Base-by-base conservation (phyloP, 2,888 invertebrate genomes). In the Saturnia japonica region DNA sequence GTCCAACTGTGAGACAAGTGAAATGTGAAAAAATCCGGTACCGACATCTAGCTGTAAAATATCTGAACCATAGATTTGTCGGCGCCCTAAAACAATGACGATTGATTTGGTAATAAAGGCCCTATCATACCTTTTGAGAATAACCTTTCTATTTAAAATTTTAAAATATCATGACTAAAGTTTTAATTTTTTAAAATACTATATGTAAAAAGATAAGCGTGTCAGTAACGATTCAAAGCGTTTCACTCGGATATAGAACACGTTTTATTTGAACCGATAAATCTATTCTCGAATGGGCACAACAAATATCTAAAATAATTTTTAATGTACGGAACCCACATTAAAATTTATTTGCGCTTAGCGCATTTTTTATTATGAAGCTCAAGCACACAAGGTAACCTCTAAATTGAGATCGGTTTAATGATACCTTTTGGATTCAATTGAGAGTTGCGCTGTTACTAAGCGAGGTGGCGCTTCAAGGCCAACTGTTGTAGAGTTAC, bases 361-460 rank as follows among this genome's bases (percentile, higher is more conserved):
- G 78, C 82, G 77, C 76, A 80, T 75, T 78, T 80, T 71, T 79
- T 76, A 28, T 74, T 79, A 77, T 76, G 74, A 81, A 82, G 77
- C 82, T 76, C 76, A 74, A n/a, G 78, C 81, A 78, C 77, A 79
- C 85, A 82, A 83, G 83, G 85, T 82, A 84, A 82, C 80, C 84
- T 85, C 84, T 85, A 84, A 84, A 85, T 85, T 82, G 82, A 85
- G 82, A 84, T 84, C 80, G 76, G 81, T 82, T 80, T 83, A 84
- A 84, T 84, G 81, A 84, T 84, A 84, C 82, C 85, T 85, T 85
- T 83, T 81, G 80, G 80, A 80, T 81, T 83, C 85, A 84, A 84
- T 85, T 84, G 80, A 78, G 82, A 81, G 78, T 77, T 75, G 75
- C 74, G 77, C 74, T 78, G 85, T 85, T 84, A 80, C 85, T 75